Evolutionary conservation across 2,888 invertebrate species (phyloP), one percentile per base, ranked within the genome.

Genomic region (Drosophila rellima): DNA sequence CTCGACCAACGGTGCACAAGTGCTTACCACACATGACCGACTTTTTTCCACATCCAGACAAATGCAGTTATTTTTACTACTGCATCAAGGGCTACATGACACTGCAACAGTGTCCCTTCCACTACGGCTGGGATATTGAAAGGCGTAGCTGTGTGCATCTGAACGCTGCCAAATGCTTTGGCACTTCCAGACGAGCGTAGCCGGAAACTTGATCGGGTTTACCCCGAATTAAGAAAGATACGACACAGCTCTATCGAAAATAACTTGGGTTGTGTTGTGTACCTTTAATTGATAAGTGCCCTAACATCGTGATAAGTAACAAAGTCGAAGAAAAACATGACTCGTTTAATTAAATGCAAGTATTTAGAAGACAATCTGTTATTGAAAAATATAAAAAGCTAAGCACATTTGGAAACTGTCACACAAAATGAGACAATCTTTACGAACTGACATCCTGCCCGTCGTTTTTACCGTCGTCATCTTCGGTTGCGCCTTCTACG

Each of bases 51-150:
- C 92, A 92, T 82, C 90, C 92, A 33, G 82, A 76, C 4, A 90
- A 92, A 17, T 92, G 92, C 72, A 91, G 91, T 62, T 92, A 91
- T 48, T 92, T 91, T 70, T 91, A 90, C 62, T 92, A 91, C 60
- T 92, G 92, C 78, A 87, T 92, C 44, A 91, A 90, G 68, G 92
- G 92, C 0, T 91, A 84, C 61, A 83, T 91, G 29, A 91, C 92
- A 8, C 63, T 92, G 29, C 92, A 92, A 51, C 92, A 92, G 65
- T 92, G 92, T 52, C 92, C 92, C 44, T 92, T 91, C 72, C 89
- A 87, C 61, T 91, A 92, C 62, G 89, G 92, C 54, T 92, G 91
- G 90, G 92, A 92, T 57, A 76, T 89, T n/a, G 91, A 91, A 42
- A 76, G 89, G 2, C 86, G 90, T 17, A 81, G 90, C 29, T 91